Conservation (phyloP, 2,797 vertebrate genomes). For the Aphelocoma californica region DNA sequence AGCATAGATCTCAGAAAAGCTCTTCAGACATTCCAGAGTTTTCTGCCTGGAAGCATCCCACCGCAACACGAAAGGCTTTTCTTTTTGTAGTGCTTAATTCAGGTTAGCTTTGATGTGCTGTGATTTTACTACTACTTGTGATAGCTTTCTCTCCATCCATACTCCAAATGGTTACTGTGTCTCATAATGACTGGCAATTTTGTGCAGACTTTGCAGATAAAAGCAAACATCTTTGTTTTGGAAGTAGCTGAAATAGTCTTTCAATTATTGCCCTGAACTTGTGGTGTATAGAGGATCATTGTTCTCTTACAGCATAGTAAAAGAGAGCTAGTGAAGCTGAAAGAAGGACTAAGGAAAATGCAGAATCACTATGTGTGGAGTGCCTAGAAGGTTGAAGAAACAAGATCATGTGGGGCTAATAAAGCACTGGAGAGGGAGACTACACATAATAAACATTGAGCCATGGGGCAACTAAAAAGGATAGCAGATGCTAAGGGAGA, state of each 20-base stretch:
- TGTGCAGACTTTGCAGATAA: background rate
- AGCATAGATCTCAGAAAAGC: background rate
- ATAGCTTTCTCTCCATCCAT: background rate
- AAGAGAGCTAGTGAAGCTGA: background rate
- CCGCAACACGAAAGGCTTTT: background rate
- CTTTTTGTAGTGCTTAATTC: background rate
- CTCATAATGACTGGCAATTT: constrained; percentile 1
- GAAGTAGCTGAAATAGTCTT: background rate
- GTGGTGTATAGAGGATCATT: background rate
- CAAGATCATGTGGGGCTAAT: background rate
- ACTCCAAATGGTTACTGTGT: background rate
- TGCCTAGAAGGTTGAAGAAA: background rate
- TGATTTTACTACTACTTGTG: background rate
- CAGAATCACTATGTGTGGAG: background rate
- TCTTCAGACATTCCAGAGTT: background rate
- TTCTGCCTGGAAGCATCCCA: background rate
- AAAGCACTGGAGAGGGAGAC: background rate
- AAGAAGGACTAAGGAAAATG: background rate
- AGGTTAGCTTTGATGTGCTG: background rate
- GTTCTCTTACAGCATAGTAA: too few species aligned
- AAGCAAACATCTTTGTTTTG: background rate
- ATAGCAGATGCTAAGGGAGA: background rate
- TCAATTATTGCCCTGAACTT: background rate
- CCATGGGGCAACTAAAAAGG: background rate
- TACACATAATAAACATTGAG: background rate